These are phyloP conservation scores for Drosophila pseudoananassae DNA, from an alignment of 1,140 invertebrate species.

Conservation along the genomic window DNA sequence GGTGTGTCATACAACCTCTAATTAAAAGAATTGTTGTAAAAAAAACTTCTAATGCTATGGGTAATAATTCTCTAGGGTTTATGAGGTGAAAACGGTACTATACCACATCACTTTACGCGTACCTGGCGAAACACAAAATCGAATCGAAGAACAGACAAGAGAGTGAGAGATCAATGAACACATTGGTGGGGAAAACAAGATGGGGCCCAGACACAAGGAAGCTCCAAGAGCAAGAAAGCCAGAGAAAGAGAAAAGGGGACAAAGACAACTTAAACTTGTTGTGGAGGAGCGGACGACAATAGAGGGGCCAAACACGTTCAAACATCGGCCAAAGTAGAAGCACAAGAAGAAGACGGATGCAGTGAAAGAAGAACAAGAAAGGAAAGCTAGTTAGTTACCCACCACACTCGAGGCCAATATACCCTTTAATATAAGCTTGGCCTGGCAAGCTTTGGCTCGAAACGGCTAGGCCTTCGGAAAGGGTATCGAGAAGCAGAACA, in stretches of 20 bases:
- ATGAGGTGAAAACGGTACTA: no score
- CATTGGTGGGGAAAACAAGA: constrained; percentile 53
- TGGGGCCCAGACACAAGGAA: constrained; percentile 20
- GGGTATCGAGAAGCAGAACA: constrained; percentile 18
- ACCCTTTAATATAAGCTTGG: neutral
- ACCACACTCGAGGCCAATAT: neutral
- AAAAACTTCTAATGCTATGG: no score
- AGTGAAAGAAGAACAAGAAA: neutral
- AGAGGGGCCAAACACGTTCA: constrained; percentile 79
- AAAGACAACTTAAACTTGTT: constrained; percentile 16
- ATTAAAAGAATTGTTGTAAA: no score
- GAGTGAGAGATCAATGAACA: constrained; percentile 68
- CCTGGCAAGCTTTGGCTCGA: neutral
- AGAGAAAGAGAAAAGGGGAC: constrained; percentile 17
- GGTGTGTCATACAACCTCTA: no score
- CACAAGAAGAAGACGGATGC: neutral
- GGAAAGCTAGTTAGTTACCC: neutral
- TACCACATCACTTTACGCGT: neutral
- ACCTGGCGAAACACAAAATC: neutral
- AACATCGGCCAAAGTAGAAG: constrained; percentile 41
- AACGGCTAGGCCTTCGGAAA: neutral
- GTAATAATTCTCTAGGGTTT: neutral
- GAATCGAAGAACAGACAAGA: constrained; percentile 39
- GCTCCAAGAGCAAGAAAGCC: constrained; percentile 7
- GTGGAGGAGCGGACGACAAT: constrained; percentile 46